A percentile compares a stretch with the other conserved stretches of the same genome.
These are phyloP conservation scores for Myxocyprinus asiaticus DNA, from an alignment of 2,113 vertebrate genomes.

Conservation along the genomic window DNA sequence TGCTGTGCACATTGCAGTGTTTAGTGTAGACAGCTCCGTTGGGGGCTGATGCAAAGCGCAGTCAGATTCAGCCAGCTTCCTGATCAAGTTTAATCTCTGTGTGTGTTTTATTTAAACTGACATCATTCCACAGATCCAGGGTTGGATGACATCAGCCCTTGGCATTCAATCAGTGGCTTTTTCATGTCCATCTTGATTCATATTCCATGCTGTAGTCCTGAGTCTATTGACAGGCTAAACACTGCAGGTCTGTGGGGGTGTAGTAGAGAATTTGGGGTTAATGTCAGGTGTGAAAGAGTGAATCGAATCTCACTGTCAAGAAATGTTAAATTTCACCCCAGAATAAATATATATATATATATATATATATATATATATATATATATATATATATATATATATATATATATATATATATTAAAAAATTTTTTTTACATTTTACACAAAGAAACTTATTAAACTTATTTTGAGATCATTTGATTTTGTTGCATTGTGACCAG, in stretches of 20 bases:
- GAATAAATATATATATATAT: too few species aligned
- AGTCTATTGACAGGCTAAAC: not conserved
- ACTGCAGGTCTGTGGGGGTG: not conserved
- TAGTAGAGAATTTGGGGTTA: too few species aligned
- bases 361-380: too few species aligned
- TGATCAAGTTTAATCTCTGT: conserved; percentile 43
- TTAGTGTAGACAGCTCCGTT: conserved; percentile 31
- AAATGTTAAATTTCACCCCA: too few species aligned
- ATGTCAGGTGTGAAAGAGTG: too few species aligned
- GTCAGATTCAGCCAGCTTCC: conserved; percentile 20
- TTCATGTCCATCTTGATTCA: conserved; percentile 52
- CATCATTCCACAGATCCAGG: conserved; percentile 61
- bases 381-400: too few species aligned
- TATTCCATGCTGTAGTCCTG: conserved; percentile 24
- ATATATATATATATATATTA: too few species aligned
- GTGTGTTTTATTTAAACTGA: conserved; percentile 69
- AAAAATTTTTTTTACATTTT: too few species aligned
- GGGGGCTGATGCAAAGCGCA: conserved; percentile 42
- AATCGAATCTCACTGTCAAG: too few species aligned
- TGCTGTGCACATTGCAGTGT: conserved; percentile 35
- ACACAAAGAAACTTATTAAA: too few species aligned
- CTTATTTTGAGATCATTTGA: too few species aligned
- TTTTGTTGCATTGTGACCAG: too few species aligned
- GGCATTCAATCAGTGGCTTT: conserved; percentile 35
- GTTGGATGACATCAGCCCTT: conserved; percentile 63